phyloP scores from a whole-genome alignment of 1,140 invertebrate genomes.

The Sycobia sp. region DNA sequence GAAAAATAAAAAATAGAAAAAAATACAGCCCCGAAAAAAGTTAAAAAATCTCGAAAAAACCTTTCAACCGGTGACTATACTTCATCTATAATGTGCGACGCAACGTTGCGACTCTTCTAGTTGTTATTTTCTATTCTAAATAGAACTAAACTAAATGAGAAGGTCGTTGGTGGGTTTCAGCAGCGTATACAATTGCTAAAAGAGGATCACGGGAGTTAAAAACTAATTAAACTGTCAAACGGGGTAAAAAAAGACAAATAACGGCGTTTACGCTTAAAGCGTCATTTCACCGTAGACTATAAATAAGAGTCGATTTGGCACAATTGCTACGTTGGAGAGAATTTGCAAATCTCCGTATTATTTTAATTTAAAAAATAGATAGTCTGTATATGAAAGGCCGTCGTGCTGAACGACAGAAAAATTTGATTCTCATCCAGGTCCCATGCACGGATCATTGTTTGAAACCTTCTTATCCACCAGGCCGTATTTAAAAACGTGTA shows the following conservation, averaged over 20 bases:
- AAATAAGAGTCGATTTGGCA: too few relatives aligned
- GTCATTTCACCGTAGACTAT: slow-evolving; percentile 6
- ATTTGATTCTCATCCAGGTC: slow-evolving; percentile 41
- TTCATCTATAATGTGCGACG: neutral
- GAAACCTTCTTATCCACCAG: slow-evolving; percentile 13
- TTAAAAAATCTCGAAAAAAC: neutral
- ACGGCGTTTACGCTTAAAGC: slow-evolving; percentile 11
- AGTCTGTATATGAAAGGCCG: neutral
- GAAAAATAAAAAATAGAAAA: too few relatives aligned
- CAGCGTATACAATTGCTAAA: slow-evolving; percentile 16
- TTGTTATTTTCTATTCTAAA: slow-evolving; percentile 14
- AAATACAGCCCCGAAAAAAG: too few relatives aligned
- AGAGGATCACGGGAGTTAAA: neutral
- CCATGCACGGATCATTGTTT: slow-evolving; percentile 55
- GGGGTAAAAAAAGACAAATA: slow-evolving; percentile 10
- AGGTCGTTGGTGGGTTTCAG: neutral
- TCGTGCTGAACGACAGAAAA: neutral
- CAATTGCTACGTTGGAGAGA: neutral
- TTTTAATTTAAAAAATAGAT: neutral
- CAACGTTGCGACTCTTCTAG: slow-evolving; percentile 8
- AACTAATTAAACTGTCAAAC: slow-evolving; percentile 4
- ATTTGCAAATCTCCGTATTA: neutral
- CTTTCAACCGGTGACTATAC: neutral
- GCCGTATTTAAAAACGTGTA: slow-evolving; percentile 58
- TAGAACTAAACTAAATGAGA: slow-evolving; percentile 1